A percentile compares a stretch with the other conserved stretches of the same genome.
Conservation (phyloP, 1,140 invertebrate genomes). For the Drosophila parabipectinata region DNA sequence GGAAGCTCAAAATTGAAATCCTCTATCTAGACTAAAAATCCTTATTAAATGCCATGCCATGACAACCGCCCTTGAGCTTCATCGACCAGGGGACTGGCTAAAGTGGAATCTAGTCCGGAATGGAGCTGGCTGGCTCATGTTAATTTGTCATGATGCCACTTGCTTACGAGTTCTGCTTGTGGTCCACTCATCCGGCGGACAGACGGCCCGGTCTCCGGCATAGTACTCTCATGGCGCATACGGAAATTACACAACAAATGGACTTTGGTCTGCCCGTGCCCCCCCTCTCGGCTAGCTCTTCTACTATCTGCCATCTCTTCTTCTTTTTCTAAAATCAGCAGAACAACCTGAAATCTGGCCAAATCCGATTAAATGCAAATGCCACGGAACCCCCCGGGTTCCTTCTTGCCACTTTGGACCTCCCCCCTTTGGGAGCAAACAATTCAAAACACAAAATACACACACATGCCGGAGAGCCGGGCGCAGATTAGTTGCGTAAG, state of each 20-base stretch:
- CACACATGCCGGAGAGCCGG: constrained; percentile 25
- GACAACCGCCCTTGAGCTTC: constrained; percentile 6
- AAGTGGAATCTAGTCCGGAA: constrained; percentile 39
- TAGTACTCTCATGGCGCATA: constrained; percentile 18
- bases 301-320: constrained; percentile 12
- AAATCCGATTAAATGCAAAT: constrained; percentile 82
- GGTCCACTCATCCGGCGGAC: constrained; percentile 42
- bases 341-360: constrained; percentile 74
- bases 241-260: constrained; percentile 76
- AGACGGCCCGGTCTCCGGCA: constrained; percentile 7
- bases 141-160: constrained; percentile 79
- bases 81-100: constrained; percentile 1
- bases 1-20: too few species aligned
- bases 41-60: constrained; percentile 1
- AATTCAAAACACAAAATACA: constrained; percentile 3
- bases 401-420: too few species aligned
- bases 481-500: constrained; percentile 79
- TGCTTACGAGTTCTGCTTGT: constrained; percentile 51
- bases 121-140: constrained; percentile 60
- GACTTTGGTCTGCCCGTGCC: constrained; percentile 40
- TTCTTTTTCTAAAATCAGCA: constrained; percentile 48
- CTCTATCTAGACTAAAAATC: neutral
- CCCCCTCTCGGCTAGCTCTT: constrained; percentile 2
- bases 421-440: constrained; percentile 5
- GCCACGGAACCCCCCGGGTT: constrained; percentile 20